Base-by-base conservation (phyloP, 1,140 invertebrate genomes). In the Achroia grisella region DNA sequence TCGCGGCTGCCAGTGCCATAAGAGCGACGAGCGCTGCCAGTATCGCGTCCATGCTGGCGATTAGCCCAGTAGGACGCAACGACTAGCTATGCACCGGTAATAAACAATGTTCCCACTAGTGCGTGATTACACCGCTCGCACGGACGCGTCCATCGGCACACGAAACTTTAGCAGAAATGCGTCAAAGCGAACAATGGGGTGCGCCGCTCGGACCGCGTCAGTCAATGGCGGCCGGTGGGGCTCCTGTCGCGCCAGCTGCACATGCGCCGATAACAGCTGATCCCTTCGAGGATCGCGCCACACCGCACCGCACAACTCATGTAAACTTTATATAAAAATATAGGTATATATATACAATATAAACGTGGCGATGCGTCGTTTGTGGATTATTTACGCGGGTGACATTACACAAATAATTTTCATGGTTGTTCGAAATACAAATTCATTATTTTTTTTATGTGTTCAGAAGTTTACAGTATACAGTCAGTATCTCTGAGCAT, bases 1-100 rank as follows among this genome's bases (percentile, higher is more conserved):
- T 86, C 59, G 88, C 81, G 51, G 87, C 86, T 56, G 86, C 81
- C 55, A 79, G 61, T 62, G 87, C 87, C 88, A 89, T 88, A 34
- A 89, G 76, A 40, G 83, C 86, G 56, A 87, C 86, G 58, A 89
- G 75, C 52, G 83, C 80, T 66, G 88, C 79, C 64, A 89, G 76
- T 48, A 89, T 64, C 55, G 86, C 86, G 74, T 86, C 82, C 86
- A 87, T 87, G 67, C 56, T 85, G 78, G 75, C 75, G 62, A 45
- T 28, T 39, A 46, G 75, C 71, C 78, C 71, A 79, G 65, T 81
- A 65, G 73, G 65, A 52, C 71, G 55, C 64, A 56, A 23, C 17
- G 17, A 23, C 60, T 57, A 62, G 53, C 59, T 64, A 57, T 47
- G 56, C 54, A 56, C 62, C 51, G 60, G 48, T 52, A 63, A 48